Base-by-base conservation (phyloP, 2,113 vertebrate genomes). In the Cinclus mexicanus region DNA sequence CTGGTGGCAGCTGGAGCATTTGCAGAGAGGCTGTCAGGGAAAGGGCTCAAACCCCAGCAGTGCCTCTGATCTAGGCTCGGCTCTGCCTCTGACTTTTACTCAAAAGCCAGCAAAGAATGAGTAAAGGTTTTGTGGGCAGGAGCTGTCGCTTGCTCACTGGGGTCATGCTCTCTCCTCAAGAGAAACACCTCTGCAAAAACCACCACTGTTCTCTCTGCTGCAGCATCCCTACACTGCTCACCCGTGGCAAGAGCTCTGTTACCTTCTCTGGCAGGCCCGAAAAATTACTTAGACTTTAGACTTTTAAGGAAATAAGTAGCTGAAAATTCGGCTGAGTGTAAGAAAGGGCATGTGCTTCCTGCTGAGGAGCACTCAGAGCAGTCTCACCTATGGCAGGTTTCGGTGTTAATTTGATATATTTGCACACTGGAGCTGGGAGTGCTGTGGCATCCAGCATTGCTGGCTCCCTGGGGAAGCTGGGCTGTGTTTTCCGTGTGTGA, bases 41-140 rank as follows among this genome's bases (percentile, higher is more conserved):
- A 81, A 49, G 42, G 55, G 35, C 82, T 83, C 26, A 16, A 21
- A 86, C 90, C 79, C 0, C 92, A 74, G 87, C 33, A 1, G 1
- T 9, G 1, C 1, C 6, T 35, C 35, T 6, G 78, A 76, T 33
- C 82, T 0, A 29, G 55, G 59, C 78, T 46, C 1, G 8, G 57
- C 94, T 85, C 69, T 12, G 31, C 42, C 35, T 63, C 57, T 89
- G 91, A 60, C 94, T 94, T 95, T 93, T 95, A 83, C 69, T 80
- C 85, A 70, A 86, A 82, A 86, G 91, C 55, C 91, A 83, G 84
- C 52, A 4, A 64, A 82, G 81, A 61, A 59, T 87, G 90, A 97
- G 68, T 92, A 92, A 96, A 94, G 76, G 86, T 61, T 92, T 87
- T 91, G 93, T 86, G 96, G 95, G 93, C 91, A 95, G 84, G 17